Evolutionary conservation across 1,140 invertebrate genomes (phyloP), one percentile per base, ranked within the genome.

Genomic region (Alviniconcha marisindica): DNA sequence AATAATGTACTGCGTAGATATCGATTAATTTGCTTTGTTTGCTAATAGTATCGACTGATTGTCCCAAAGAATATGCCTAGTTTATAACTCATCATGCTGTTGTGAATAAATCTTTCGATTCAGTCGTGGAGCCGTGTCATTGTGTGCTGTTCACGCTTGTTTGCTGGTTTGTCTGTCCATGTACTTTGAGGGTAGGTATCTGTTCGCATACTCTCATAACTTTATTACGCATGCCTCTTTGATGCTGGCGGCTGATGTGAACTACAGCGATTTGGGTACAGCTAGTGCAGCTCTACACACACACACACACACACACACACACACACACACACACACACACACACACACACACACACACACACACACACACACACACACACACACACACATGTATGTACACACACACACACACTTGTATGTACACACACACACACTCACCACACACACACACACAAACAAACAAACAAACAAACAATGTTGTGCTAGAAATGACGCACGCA

Each of bases 371-470:
- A 71, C 36, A 71, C 66, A 71, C 36, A 71, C 66, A 71, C 36
- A 71, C 66, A 71, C 36, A 71, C 66, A 71, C 36, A 71, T n/a
- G n/a, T n/a, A 71, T 28, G n/a, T n/a, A 71, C 36, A 56, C 54
- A 56, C n/a, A 56, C 54, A 56, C n/a, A 56, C 54, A 56, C n/a
- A 56, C 54, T 15, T 56, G n/a, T n/a, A 56, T 36, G 33, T 2
- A 71, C 66, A 28, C 66, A 71, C 36, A 28, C 66, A n/a, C n/a
- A 28, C 66, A 28, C 36, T 12, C 66, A 14, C 28, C 2, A 28
- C 66, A 71, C 36, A 71, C 66, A 71, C 36, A 71, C 66, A 71
- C 36, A 71, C 66, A 71, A 12, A 71, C 66, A 71, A 12, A 71
- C 66, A 71, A 12, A 71, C 66, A 71, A 12, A 71, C 66, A 71